Conservation (phyloP, 2,888 invertebrate genomes). For the Xestobium rufovillosum region DNA sequence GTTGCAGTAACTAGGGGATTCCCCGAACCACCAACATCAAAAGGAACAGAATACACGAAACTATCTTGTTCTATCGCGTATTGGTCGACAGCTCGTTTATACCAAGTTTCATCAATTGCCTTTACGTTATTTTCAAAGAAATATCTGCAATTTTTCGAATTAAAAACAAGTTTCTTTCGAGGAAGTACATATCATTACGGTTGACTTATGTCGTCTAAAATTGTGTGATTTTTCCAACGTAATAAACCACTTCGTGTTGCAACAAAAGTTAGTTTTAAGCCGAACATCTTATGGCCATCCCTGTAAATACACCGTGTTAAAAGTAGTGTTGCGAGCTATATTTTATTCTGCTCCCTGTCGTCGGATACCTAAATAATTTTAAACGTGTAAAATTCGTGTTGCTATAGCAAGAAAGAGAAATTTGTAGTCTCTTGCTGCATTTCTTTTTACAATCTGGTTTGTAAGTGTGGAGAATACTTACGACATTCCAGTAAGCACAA, state of each 20-base stretch:
- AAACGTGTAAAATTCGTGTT: no score
- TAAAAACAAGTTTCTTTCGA: slow-evolving; percentile 2
- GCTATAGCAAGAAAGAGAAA: no score
- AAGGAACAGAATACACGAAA: slow-evolving; percentile 84
- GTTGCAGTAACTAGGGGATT: slow-evolving; percentile 77
- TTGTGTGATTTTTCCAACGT: slow-evolving; percentile 74
- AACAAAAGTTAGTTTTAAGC: slow-evolving; percentile 76
- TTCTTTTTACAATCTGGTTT: no score
- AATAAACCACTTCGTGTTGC: slow-evolving; percentile 85
- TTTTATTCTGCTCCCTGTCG: no score
- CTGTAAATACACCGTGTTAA: slow-evolving; percentile 52
- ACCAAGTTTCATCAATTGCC: slow-evolving; percentile 86
- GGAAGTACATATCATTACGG: slow-evolving; percentile 50
- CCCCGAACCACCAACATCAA: slow-evolving; percentile 52
- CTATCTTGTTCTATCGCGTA: slow-evolving; percentile 79
- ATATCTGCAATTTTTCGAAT: slow-evolving; percentile 49
- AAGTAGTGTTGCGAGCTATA: slow-evolving; percentile 9
- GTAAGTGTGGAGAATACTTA: no score
- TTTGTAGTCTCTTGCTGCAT: no score
- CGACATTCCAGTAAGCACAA: no score
- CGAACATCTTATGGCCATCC: slow-evolving; percentile 83
- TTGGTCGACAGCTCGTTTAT: slow-evolving; percentile 84
- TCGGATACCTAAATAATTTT: no score
- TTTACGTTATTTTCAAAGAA: slow-evolving; percentile 74
- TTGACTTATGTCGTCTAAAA: slow-evolving; percentile 49